Percentiles rank a stretch among this genome's conserved stretches.
phyloP scores from a whole-genome alignment of 2,888 invertebrate species.

The Coecobrya sp. region DNA sequence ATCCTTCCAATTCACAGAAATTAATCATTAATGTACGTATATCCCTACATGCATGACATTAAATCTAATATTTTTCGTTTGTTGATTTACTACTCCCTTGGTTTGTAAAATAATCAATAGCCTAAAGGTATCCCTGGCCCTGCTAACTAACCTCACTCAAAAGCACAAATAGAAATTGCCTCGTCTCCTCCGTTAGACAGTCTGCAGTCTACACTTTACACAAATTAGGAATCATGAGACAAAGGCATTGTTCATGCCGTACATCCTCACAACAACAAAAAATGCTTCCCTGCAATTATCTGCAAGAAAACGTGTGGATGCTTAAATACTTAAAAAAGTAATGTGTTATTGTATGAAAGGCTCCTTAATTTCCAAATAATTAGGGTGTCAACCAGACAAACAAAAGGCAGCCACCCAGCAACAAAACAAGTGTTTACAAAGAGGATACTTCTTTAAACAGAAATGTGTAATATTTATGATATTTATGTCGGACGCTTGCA shows the following conservation, averaged over 20 bases:
- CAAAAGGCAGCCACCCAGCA: slow-evolving; percentile 11
- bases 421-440: neutral
- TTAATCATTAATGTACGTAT: neutral
- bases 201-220: neutral
- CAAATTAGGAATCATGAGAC: slow-evolving; percentile 4
- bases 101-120: neutral
- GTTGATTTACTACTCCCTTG: neutral
- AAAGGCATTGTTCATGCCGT: neutral
- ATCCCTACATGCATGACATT: neutral
- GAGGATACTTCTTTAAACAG: neutral
- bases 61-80: neutral
- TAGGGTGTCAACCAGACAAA: neutral
- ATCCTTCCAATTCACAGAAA: neutral
- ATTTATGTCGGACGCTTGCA: neutral
- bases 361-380: slow-evolving; percentile 22
- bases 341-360: neutral
- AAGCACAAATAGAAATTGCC: neutral
- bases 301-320: neutral
- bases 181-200: neutral
- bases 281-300: neutral
- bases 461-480: no score
- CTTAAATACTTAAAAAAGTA: no score
- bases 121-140: neutral
- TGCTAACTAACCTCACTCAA: slow-evolving; percentile 27
- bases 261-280: neutral